Conservation (phyloP, 1,140 invertebrate species). For the Stenopsyche tienmushanensis region DNA sequence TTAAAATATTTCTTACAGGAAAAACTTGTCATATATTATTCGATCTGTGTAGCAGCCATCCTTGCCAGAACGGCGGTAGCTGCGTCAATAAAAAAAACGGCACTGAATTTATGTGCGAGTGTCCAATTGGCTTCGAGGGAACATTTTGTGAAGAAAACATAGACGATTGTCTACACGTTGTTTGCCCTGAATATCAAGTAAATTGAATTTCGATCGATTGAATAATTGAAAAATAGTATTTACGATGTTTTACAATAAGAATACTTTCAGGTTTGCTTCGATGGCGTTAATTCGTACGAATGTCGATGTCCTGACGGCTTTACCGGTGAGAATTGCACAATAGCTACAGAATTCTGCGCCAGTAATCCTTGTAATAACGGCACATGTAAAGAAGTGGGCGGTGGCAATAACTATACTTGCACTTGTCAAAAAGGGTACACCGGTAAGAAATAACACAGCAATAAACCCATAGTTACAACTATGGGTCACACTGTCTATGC, state of each 20-base stretch:
- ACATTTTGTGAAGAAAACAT: slow-evolving; percentile 70
- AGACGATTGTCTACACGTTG: slow-evolving; percentile 60
- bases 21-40: slow-evolving; percentile 35
- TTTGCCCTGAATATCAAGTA: slow-evolving; percentile 53
- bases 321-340: slow-evolving; percentile 67
- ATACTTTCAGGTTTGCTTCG: slow-evolving; percentile 34
- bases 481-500: background rate
- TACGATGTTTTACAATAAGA: background rate
- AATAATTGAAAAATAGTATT: slow-evolving; percentile 35
- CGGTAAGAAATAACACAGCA: slow-evolving; percentile 46
- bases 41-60: slow-evolving; percentile 64
- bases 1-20: slow-evolving; percentile 24
- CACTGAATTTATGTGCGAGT: slow-evolving; percentile 67
- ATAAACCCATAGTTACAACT: no score
- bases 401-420: slow-evolving; percentile 58
- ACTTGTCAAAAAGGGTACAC: slow-evolving; percentile 54
- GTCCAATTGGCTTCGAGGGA: slow-evolving; percentile 72
- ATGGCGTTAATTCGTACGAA: slow-evolving; percentile 51
- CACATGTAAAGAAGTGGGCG: slow-evolving; percentile 54
- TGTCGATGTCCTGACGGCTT: slow-evolving; percentile 80
- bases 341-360: slow-evolving; percentile 58
- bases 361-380: slow-evolving; percentile 60
- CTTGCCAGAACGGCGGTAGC: slow-evolving; percentile 71
- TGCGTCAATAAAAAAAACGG: slow-evolving; percentile 72
- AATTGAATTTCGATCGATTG: background rate